These are phyloP conservation scores for Erynnis tages DNA, from an alignment of 2,888 invertebrate species.

Conservation along the genomic window DNA sequence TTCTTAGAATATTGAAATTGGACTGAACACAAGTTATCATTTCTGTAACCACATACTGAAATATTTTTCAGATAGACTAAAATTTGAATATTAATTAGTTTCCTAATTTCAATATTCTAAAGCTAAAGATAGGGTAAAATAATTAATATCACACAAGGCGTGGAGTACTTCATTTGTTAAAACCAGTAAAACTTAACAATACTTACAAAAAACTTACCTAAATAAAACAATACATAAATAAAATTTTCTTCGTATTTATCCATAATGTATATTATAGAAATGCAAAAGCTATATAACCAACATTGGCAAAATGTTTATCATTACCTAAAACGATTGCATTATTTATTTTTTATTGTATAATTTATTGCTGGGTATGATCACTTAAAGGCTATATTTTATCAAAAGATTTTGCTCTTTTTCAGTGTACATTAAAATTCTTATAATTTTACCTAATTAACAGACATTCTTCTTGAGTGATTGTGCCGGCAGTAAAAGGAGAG, in stretches of 20 bases:
- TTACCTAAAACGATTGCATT: slow-evolving; percentile 6
- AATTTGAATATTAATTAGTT: not conserved
- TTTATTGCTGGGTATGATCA: slow-evolving; percentile 8
- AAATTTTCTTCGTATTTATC: not conserved
- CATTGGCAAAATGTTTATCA: slow-evolving; percentile 9
- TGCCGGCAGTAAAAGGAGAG: no score
- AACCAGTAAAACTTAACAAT: slow-evolving; percentile 56
- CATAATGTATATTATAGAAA: slow-evolving; percentile 33
- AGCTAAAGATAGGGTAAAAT: slow-evolving; percentile 2
- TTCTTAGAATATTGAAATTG: not conserved
- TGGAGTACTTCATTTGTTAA: slow-evolving; percentile 34
- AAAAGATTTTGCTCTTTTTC: not conserved
- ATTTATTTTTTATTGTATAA: slow-evolving; percentile 4
- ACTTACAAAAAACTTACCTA: not conserved
- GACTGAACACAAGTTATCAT: no score
- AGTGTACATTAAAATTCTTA: not conserved
- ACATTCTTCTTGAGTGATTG: not conserved
- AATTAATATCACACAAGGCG: slow-evolving; percentile 20
- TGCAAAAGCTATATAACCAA: slow-evolving; percentile 29
- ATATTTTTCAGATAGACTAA: not conserved
- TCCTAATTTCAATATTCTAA: not conserved
- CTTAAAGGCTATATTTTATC: slow-evolving; percentile 3
- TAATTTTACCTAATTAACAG: not conserved
- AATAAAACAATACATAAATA: slow-evolving; percentile 22
- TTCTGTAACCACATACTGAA: no score